Conservation (phyloP, 92 coral and sea anemone species). For the Epizoanthus stellaris region DNA sequence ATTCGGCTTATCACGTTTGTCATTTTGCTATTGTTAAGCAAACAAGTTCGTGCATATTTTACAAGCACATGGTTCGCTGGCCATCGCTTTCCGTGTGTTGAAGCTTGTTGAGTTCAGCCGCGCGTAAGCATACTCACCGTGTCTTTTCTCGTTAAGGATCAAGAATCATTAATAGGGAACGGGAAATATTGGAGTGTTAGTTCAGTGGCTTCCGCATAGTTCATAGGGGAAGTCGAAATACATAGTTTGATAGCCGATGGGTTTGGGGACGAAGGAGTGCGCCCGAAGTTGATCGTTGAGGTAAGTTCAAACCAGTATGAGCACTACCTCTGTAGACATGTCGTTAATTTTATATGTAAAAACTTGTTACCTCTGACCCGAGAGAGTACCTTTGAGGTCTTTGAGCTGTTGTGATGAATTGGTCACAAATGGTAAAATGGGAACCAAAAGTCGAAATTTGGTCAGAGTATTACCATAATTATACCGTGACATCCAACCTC, state of each 20-base stretch:
- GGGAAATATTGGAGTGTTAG: not conserved
- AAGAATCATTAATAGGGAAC: not conserved
- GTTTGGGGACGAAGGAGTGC: not conserved
- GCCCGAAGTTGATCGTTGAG: not conserved
- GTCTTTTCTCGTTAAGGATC: conserved; percentile 4
- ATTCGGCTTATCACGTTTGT: not conserved
- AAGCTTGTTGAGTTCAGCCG: not conserved
- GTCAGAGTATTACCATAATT: too few species aligned
- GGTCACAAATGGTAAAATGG: too few species aligned
- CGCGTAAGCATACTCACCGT: not conserved
- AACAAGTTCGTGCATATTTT: conserved; percentile 46
- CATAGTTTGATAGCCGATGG: not conserved
- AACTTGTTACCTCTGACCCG: too few species aligned
- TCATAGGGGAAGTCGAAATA: not conserved
- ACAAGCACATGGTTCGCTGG: conserved; percentile 36
- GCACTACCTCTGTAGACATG: too few species aligned
- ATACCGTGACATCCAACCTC: too few species aligned
- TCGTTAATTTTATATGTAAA: too few species aligned
- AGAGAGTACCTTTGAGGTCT: too few species aligned
- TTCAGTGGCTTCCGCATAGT: too few species aligned
- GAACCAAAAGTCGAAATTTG: too few species aligned
- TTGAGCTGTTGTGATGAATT: too few species aligned
- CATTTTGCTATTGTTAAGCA: conserved; percentile 40
- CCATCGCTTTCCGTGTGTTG: not conserved
- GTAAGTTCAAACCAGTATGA: not conserved